Evolutionary conservation across 2,113 vertebrate species (phyloP).

Genomic region (Onychostoma macrolepis): DNA sequence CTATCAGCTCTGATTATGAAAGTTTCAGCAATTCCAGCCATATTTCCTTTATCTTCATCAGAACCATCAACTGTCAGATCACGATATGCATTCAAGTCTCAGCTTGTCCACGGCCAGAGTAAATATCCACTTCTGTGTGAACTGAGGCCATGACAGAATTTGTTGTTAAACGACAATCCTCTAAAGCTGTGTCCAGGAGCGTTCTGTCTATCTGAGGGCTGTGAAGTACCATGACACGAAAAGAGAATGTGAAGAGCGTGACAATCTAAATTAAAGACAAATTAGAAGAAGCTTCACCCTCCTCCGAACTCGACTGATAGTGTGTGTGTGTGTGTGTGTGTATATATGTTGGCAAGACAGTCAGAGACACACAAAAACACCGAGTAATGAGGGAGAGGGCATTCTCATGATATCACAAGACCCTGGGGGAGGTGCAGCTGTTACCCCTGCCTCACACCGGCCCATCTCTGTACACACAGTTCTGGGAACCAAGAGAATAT

Average conservation of each 20-base stretch:
- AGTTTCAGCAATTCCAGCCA: slow-evolving; percentile 24
- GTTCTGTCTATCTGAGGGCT: neutral
- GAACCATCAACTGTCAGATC: slow-evolving; percentile 2
- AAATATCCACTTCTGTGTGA: slow-evolving; percentile 13
- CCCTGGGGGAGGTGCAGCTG: slow-evolving; percentile 67
- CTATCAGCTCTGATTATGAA: neutral
- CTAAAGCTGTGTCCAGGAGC: neutral
- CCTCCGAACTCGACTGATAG: neutral
- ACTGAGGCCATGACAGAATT: neutral
- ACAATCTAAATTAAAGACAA: neutral
- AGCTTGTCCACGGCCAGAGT: neutral
- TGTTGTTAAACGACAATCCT: neutral
- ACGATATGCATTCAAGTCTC: slow-evolving; percentile 7
- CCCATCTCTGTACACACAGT: slow-evolving; percentile 43
- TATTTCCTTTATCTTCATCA: neutral
- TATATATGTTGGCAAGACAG: neutral
- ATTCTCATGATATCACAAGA: slow-evolving; percentile 55
- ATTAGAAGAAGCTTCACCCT: neutral
- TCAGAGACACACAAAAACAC: slow-evolving; percentile 9
- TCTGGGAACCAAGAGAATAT: slow-evolving; percentile 63
- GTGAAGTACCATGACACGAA: neutral
- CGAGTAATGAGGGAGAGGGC: slow-evolving; percentile 21
- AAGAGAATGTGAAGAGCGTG: neutral
- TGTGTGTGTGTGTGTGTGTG: neutral
- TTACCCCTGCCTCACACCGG: slow-evolving; percentile 41